Percentiles rank a stretch among this genome's conserved stretches.
Evolutionary conservation across 2,797 vertebrate genomes (phyloP).

Genomic region (Malacoraja senta): DNA sequence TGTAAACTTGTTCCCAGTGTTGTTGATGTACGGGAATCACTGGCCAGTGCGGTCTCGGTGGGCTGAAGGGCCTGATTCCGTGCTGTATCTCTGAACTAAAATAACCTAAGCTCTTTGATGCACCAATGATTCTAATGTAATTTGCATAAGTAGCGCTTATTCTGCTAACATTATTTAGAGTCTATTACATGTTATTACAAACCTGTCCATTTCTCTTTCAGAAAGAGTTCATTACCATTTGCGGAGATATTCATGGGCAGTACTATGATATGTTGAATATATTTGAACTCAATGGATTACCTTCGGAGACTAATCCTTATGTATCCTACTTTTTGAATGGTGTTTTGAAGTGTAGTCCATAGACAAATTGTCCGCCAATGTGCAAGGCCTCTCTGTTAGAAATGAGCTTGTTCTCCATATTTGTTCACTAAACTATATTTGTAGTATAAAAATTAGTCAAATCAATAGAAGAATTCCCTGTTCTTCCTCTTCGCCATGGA

Average conservation of each 20-base stretch:
- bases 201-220: constrained; percentile 51
- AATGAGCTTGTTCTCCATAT: not conserved
- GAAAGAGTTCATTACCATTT: constrained; percentile 84
- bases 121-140: no score
- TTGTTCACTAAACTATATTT: not conserved
- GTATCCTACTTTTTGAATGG: constrained; percentile 68
- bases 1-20: no score
- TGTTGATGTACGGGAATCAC: no score
- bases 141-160: not conserved
- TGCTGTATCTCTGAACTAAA: no score
- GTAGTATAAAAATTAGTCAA: not conserved
- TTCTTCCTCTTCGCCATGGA: not conserved
- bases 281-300: constrained; percentile 83
- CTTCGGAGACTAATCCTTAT: constrained; percentile 79
- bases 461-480: not conserved
- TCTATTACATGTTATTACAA: not conserved
- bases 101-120: no score
- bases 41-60: no score
- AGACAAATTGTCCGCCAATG: not conserved
- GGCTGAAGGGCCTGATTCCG: not conserved
- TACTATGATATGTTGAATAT: constrained; percentile 91
- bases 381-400: not conserved
- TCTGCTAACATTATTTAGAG: not conserved
- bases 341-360: not conserved
- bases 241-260: constrained; percentile 88